phyloP scores from a whole-genome alignment of 2,888 invertebrate species.

The Cheilosia impressa region DNA sequence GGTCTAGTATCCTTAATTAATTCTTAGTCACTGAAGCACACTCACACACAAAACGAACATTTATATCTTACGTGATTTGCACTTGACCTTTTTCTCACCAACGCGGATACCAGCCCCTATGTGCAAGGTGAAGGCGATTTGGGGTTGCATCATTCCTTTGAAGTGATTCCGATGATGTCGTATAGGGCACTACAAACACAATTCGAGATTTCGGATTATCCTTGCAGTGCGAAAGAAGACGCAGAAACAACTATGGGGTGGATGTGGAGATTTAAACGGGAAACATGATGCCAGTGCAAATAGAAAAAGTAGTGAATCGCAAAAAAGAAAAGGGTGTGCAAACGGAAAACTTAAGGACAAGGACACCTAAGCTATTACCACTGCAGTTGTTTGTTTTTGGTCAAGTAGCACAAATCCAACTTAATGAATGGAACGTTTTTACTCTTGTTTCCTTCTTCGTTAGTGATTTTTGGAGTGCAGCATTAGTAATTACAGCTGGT shows the following conservation, averaged over 20 bases:
- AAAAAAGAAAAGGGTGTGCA: slow-evolving; percentile 34
- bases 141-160: slow-evolving; percentile 38
- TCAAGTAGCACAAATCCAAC: slow-evolving; percentile 52
- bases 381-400: slow-evolving; percentile 35
- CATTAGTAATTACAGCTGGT: slow-evolving; percentile 13
- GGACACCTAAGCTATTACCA: slow-evolving; percentile 31
- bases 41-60: slow-evolving; percentile 25
- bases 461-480: slow-evolving; percentile 12
- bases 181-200: slow-evolving; percentile 35
- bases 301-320: slow-evolving; percentile 18
- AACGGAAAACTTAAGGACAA: slow-evolving; percentile 39
- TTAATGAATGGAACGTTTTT: slow-evolving; percentile 42
- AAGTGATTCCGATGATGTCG: slow-evolving; percentile 42
- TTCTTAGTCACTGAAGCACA: slow-evolving; percentile 27
- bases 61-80: slow-evolving; percentile 66
- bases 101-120: slow-evolving; percentile 11
- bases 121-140: background rate
- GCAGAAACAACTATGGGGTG: slow-evolving; percentile 20
- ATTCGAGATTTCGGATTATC: slow-evolving; percentile 63
- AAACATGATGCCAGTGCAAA: background rate
- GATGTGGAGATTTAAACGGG: slow-evolving; percentile 5
- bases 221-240: slow-evolving; percentile 23
- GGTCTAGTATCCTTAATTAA: slow-evolving; percentile 65
- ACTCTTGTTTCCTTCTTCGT: slow-evolving; percentile 11
- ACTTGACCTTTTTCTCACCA: slow-evolving; percentile 61